phyloP scores from a whole-genome alignment of 37 sponge, comb jelly and placozoan species.

The Halisarca cf. caerulea region DNA sequence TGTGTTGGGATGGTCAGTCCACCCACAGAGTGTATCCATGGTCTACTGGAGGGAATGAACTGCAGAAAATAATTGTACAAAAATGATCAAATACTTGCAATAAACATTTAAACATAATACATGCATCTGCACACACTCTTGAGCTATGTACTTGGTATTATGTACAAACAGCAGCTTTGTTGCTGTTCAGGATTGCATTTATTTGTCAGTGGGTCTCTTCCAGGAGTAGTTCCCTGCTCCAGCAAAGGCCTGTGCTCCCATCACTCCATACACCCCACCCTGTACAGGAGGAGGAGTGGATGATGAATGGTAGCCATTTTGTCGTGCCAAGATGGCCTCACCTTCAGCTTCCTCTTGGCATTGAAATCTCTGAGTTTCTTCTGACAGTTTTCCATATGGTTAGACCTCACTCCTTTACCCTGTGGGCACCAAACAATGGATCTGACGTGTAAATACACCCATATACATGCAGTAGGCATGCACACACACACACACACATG shows the following conservation, averaged over 20 bases:
- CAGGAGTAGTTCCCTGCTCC: not conserved
- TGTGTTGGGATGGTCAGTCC: too few relatives aligned
- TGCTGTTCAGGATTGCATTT: too few relatives aligned
- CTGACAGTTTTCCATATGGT: conserved; percentile 15
- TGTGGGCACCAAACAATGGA: not conserved
- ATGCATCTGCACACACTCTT: too few relatives aligned
- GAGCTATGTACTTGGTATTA: too few relatives aligned
- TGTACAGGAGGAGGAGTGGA: not conserved
- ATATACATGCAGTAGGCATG: not conserved
- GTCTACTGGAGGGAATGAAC: not conserved
- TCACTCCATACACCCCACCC: not conserved
- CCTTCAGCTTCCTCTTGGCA: conserved; percentile 30
- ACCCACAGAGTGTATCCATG: too few relatives aligned
- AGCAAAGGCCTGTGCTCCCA: conserved; percentile 18
- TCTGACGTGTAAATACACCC: conserved; percentile 14
- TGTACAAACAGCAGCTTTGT: too few relatives aligned
- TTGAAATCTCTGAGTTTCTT: conserved; percentile 13
- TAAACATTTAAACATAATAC: not conserved
- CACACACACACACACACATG: conserved; percentile 5
- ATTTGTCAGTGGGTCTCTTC: not conserved
- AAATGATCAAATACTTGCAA: not conserved
- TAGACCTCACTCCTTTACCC: not conserved
- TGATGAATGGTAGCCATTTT: too few relatives aligned
- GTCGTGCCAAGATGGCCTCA: too few relatives aligned
- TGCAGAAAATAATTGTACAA: not conserved